Evolutionary conservation across 2,113 vertebrate species (phyloP).

Genomic region (Crypturellus undulatus): DNA sequence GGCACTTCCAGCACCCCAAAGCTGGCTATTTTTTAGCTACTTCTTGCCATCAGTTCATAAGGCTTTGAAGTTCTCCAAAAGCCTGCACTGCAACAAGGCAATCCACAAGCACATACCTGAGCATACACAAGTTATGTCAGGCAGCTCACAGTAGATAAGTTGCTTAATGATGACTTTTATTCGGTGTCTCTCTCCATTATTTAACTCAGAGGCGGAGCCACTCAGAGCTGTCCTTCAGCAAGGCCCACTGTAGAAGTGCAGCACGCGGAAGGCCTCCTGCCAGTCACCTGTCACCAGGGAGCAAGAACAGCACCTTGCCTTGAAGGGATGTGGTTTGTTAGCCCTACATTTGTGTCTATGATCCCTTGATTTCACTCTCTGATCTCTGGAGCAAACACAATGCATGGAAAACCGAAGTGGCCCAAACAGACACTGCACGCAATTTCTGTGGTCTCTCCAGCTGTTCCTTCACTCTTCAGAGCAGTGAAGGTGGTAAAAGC

Average conservation of each 20-base stretch:
- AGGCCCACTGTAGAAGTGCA: accelerated
- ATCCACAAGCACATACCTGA: background rate
- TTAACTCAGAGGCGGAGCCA: background rate
- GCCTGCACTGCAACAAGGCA: accelerated
- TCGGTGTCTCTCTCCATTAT: background rate
- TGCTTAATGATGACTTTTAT: background rate
- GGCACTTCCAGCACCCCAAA: background rate
- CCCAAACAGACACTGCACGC: background rate
- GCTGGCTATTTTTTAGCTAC: background rate
- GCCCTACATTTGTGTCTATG: background rate
- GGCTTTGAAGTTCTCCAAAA: background rate
- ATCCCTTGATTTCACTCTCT: background rate
- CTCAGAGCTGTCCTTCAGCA: background rate
- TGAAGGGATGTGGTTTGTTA: background rate
- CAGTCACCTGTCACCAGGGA: background rate
- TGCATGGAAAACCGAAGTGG: background rate
- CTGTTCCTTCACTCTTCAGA: background rate
- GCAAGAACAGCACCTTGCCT: background rate
- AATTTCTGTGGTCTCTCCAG: background rate
- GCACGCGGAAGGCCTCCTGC: background rate
- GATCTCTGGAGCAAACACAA: background rate
- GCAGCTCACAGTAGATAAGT: background rate
- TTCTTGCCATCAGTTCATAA: background rate
- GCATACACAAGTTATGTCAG: background rate
- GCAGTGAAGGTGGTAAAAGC: background rate